A percentile compares a stretch with the other conserved stretches of the same genome.
These are phyloP conservation scores for Acromyrmex echinatior DNA, from an alignment of 1,140 invertebrate species.

Conservation along the genomic window DNA sequence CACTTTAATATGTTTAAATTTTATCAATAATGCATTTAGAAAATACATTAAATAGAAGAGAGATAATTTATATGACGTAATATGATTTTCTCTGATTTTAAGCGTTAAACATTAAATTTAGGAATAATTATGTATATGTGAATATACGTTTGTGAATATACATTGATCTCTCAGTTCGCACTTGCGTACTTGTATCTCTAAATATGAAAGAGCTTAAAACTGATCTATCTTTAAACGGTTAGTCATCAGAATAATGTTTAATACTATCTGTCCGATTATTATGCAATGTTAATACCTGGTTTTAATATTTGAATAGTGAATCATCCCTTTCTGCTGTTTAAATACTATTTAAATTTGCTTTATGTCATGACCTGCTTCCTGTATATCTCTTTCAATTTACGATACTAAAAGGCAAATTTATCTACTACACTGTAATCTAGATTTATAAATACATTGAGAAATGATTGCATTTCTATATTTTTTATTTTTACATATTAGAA, in stretches of 20 bases:
- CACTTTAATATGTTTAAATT: not conserved
- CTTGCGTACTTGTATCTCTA: not conserved
- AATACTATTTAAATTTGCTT: slow-evolving; percentile 4
- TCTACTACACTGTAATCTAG: not conserved
- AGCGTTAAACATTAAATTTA: not conserved
- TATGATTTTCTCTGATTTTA: not conserved
- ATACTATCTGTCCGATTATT: slow-evolving; percentile 5
- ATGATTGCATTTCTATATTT: too few relatives aligned
- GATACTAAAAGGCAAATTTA: not conserved
- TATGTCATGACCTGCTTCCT: not conserved
- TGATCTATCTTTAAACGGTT: not conserved
- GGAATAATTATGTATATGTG: not conserved
- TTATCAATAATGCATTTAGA: not conserved
- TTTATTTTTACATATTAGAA: too few relatives aligned
- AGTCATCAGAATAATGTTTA: not conserved
- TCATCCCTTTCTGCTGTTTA: not conserved
- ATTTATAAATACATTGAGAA: too few relatives aligned
- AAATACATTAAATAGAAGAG: not conserved
- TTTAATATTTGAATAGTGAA: not conserved
- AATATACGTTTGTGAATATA: not conserved
- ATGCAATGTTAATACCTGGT: slow-evolving; percentile 13
- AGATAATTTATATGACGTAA: not conserved
- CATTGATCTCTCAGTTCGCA: slow-evolving; percentile 18
- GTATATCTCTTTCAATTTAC: not conserved
- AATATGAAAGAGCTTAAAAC: slow-evolving; percentile 24